A percentile compares a stretch with the other conserved stretches of the same genome.
These are phyloP conservation scores for Cassiopea andromeda DNA, from an alignment of 30 jellyfish, hydroid and myxozoan genomes.

Conservation along the genomic window DNA sequence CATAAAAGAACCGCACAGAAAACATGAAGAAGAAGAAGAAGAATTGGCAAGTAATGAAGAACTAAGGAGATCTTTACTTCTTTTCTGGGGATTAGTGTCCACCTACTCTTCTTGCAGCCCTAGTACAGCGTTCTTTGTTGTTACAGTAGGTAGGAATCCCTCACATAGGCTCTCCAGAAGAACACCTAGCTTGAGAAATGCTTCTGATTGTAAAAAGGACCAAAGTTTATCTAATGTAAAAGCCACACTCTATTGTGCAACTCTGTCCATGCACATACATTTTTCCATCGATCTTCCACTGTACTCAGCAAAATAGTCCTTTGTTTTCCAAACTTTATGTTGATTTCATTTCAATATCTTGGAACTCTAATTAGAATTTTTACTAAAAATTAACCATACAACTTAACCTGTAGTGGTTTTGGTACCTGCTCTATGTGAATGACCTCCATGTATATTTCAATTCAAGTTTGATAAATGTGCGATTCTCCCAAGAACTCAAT, in stretches of 20 bases:
- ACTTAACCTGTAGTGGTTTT: conserved; percentile 14
- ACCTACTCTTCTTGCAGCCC: too few species aligned
- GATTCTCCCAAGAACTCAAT: neutral
- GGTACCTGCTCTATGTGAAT: conserved; percentile 9
- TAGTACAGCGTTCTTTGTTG: too few species aligned
- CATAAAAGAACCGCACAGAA: too few species aligned
- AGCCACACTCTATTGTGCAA: neutral
- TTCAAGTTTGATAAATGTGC: neutral
- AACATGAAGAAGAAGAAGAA: too few species aligned
- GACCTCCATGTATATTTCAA: neutral
- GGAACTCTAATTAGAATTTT: neutral
- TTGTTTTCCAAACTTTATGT: neutral
- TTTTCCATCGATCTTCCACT: neutral
- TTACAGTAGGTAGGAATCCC: too few species aligned
- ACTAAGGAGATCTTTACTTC: too few species aligned
- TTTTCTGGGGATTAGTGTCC: too few species aligned
- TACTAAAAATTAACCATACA: neutral
- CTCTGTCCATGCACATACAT: neutral
- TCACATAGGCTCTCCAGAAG: too few species aligned
- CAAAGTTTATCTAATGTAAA: too few species aligned
- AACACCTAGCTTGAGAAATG: too few species aligned
- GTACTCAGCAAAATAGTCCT: neutral
- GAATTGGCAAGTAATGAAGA: too few species aligned
- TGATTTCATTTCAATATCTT: neutral
- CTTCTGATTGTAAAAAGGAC: too few species aligned